Evolutionary conservation across 2,888 invertebrate species (phyloP).

Genomic region (Tribolium freemani): DNA sequence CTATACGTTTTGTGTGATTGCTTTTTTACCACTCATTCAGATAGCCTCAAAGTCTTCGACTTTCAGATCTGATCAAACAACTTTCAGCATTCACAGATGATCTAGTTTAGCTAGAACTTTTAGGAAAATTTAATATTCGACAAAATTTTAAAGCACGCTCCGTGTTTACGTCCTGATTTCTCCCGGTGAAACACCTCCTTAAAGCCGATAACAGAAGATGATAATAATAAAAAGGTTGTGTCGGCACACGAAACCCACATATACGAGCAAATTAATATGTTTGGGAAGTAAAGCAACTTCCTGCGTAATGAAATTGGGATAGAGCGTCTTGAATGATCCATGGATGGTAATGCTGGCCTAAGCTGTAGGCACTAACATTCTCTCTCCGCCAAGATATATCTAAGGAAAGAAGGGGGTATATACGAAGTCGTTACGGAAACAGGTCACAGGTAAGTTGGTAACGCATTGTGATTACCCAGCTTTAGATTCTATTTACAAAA

Average conservation of each 20-base stretch:
- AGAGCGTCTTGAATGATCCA: constrained; percentile 23
- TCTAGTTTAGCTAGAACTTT: too few species aligned
- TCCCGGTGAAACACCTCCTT: not conserved
- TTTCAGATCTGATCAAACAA: constrained; percentile 11
- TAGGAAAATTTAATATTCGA: too few species aligned
- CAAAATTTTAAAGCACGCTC: too few species aligned
- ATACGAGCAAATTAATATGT: constrained; percentile 13
- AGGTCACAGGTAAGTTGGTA: constrained; percentile 37
- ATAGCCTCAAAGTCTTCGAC: constrained; percentile 7
- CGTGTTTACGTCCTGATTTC: too few species aligned
- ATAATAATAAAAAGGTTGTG: not conserved
- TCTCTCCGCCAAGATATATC: constrained; percentile 22
- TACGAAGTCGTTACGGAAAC: constrained; percentile 33
- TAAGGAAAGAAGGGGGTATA: constrained; percentile 16
- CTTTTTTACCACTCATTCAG: constrained; percentile 8
- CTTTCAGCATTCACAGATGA: too few species aligned
- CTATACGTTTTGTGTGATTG: constrained; percentile 20
- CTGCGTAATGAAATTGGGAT: constrained; percentile 21
- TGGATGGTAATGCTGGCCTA: constrained; percentile 11
- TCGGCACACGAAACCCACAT: not conserved
- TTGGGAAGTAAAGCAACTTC: constrained; percentile 2
- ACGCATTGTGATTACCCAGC: constrained; percentile 35
- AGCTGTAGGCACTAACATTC: constrained; percentile 24
- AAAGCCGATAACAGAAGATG: not conserved
- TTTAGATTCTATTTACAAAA: constrained; percentile 39